Percentiles rank a stretch among this genome's conserved stretches.
phyloP scores from a whole-genome alignment of 2,797 vertebrate species.

The Tachyglossus aculeatus region DNA sequence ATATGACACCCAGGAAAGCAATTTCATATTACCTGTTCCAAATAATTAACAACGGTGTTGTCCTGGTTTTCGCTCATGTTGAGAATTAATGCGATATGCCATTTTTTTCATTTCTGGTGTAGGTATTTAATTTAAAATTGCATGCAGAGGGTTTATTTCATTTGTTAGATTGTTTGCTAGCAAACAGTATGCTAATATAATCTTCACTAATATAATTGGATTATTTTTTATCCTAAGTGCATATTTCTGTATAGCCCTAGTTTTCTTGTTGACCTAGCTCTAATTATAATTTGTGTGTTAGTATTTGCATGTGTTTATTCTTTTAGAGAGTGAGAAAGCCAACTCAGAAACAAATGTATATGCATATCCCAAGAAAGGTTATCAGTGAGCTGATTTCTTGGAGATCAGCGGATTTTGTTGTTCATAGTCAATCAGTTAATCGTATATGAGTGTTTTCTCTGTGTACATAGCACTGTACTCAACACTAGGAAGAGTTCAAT shows the following conservation, averaged over 20 bases:
- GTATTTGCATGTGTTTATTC: not conserved
- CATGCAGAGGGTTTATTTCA: slow-evolving; percentile 25
- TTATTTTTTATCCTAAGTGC: not conserved
- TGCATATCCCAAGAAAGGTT: not conserved
- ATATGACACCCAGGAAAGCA: slow-evolving; percentile 30
- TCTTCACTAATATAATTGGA: slow-evolving; percentile 1
- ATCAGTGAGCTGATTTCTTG: not conserved
- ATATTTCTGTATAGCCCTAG: slow-evolving; percentile 25
- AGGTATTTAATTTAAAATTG: slow-evolving; percentile 40
- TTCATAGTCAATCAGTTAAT: too few species aligned
- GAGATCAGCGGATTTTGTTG: too few species aligned
- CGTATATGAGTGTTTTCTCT: too few species aligned
- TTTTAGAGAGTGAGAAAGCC: too few species aligned
- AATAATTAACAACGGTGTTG: slow-evolving; percentile 52
- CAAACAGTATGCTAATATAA: slow-evolving; percentile 14
- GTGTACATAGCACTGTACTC: too few species aligned
- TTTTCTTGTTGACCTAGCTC: slow-evolving; percentile 21
- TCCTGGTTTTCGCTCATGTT: slow-evolving; percentile 15
- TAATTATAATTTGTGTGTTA: not conserved
- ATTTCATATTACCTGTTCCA: slow-evolving; percentile 46
- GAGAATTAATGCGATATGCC: slow-evolving; percentile 14
- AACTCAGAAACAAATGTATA: too few species aligned
- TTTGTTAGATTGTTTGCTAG: slow-evolving; percentile 48
- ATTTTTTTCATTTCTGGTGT: slow-evolving; percentile 11
- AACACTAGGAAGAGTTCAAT: too few species aligned